These are phyloP conservation scores for Dryococelus australis DNA, from an alignment of 2,888 invertebrate genomes.

Conservation along the genomic window DNA sequence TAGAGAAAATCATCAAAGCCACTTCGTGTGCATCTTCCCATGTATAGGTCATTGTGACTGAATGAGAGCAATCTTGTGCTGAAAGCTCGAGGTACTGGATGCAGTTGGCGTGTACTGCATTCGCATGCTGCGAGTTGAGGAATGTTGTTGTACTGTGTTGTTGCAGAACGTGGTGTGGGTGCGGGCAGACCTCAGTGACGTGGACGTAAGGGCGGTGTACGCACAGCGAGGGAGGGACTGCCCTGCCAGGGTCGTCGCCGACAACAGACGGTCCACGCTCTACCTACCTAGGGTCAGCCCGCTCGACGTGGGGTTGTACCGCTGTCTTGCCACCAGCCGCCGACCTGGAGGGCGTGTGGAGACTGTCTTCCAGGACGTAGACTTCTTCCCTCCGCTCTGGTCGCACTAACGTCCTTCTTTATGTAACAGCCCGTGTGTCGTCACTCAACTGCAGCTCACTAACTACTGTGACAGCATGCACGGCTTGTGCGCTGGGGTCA, in stretches of 20 bases:
- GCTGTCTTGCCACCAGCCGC: conserved; percentile 50
- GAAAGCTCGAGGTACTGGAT: too few species aligned
- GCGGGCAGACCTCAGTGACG: conserved; percentile 49
- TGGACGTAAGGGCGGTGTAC: conserved; percentile 47
- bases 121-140: too few species aligned
- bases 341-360: conserved; percentile 45
- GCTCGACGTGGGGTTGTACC: conserved; percentile 51
- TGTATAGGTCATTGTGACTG: too few species aligned
- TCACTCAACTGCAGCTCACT: too few species aligned
- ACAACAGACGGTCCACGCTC: conserved; percentile 49
- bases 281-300: conserved; percentile 47
- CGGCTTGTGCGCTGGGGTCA: too few species aligned
- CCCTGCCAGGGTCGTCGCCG: conserved; percentile 40
- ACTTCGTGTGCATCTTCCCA: too few species aligned
- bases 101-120: too few species aligned
- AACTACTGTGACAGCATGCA: too few species aligned
- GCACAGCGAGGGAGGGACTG: conserved; percentile 46
- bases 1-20: too few species aligned
- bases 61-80: too few species aligned
- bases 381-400: conserved; percentile 49
- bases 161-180: conserved; percentile 52
- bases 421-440: too few species aligned
- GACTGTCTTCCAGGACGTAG: conserved; percentile 52
- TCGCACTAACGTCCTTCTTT: neutral
- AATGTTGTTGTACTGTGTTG: too few species aligned